phyloP scores from a whole-genome alignment of 2,797 vertebrate species.

The Bradypodion ventrale region DNA sequence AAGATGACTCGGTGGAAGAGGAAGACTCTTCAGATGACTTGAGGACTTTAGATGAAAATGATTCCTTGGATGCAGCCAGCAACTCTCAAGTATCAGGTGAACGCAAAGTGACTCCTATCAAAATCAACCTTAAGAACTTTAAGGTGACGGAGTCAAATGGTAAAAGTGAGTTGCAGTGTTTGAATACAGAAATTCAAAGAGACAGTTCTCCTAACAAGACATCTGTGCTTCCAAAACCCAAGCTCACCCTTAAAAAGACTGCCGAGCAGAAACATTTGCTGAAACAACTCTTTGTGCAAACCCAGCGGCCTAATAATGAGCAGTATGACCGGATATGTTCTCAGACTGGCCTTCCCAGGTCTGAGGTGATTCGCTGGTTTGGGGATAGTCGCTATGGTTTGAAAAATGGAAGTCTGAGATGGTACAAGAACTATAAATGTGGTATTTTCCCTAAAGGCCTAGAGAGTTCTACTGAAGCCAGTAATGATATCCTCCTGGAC shows the following conservation, averaged over 20 bases:
- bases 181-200: slow-evolving; percentile 42
- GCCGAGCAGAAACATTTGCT: slow-evolving; percentile 92
- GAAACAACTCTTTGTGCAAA: slow-evolving; percentile 91
- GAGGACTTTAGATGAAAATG: slow-evolving; percentile 75
- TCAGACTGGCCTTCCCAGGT: slow-evolving; percentile 85
- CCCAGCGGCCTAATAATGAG: slow-evolving; percentile 91
- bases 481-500: slow-evolving; percentile 79
- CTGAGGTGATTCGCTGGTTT: slow-evolving; percentile 96
- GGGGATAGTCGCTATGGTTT: slow-evolving; percentile 94
- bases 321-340: slow-evolving; percentile 90
- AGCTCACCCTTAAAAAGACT: slow-evolving; percentile 86
- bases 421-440: slow-evolving; percentile 91
- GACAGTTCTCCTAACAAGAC: slow-evolving; percentile 48
- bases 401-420: slow-evolving; percentile 95
- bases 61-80: slow-evolving; percentile 65
- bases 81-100: slow-evolving; percentile 61
- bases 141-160: slow-evolving; percentile 91
- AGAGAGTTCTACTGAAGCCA: slow-evolving; percentile 70
- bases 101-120: slow-evolving; percentile 95
- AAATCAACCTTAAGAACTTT: slow-evolving; percentile 97
- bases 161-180: slow-evolving; percentile 71
- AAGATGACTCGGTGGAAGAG: slow-evolving; percentile 63
- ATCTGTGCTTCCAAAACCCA: slow-evolving; percentile 59
- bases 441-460: slow-evolving; percentile 80
- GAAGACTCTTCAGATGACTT: slow-evolving; percentile 72